Conservation (phyloP, 2,113 vertebrate species). For the Gopherus flavomarginatus region DNA sequence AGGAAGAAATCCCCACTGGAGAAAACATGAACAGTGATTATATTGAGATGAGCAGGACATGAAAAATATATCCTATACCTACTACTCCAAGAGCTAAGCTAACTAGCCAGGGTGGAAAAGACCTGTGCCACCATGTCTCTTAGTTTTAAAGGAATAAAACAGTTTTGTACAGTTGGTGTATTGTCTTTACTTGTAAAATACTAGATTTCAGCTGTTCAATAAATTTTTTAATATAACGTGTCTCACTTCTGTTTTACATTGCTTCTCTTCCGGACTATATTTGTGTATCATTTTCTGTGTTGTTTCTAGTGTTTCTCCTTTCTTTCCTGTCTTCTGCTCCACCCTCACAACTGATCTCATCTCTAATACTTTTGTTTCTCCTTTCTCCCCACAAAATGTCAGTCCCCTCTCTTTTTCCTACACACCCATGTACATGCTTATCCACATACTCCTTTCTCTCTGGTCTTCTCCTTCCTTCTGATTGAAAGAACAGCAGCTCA, state of each 20-base stretch:
- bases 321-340: background rate
- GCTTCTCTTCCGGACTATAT: background rate
- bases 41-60: background rate
- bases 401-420: background rate
- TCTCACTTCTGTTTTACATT: background rate
- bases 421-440: background rate
- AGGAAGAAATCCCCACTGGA: background rate
- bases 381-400: background rate
- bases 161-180: slow-evolving; percentile 18
- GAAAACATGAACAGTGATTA: background rate
- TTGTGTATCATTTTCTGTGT: background rate
- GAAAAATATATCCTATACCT: background rate
- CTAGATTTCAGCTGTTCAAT: slow-evolving; percentile 6
- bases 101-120: background rate
- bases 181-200: slow-evolving; percentile 24
- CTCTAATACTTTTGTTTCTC: background rate
- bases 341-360: background rate
- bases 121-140: background rate
- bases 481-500: background rate
- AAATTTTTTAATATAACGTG: background rate
- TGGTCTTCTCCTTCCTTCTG: background rate
- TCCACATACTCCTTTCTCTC: background rate
- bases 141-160: background rate
- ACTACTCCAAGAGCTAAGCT: background rate
- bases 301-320: background rate